phyloP scores from a whole-genome alignment of 2,113 vertebrate species.

The Melospiza georgiana region DNA sequence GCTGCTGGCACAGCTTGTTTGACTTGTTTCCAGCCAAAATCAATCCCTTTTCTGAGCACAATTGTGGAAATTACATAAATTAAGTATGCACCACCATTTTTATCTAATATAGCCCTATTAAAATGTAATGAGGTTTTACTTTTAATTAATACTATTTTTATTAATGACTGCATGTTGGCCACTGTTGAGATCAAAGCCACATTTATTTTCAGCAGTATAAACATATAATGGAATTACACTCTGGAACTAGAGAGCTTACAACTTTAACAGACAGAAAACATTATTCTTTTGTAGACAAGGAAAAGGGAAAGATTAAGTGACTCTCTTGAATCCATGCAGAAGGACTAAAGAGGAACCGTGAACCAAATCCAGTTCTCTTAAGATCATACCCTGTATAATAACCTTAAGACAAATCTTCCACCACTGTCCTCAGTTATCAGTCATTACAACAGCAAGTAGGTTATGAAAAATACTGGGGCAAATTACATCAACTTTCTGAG shows the following conservation, averaged over 20 bases:
- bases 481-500: not conserved
- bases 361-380: not conserved
- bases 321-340: not conserved
- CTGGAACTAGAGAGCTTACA: not conserved
- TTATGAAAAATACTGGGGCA: not conserved
- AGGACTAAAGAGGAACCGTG: not conserved
- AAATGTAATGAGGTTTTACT: not conserved
- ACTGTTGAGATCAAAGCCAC: not conserved
- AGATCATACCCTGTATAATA: not conserved
- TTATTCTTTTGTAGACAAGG: not conserved
- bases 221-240: not conserved
- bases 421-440: not conserved
- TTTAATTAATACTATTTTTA: constrained; percentile 19
- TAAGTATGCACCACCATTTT: not conserved
- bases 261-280: not conserved
- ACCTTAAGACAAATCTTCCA: not conserved
- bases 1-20: constrained; percentile 3
- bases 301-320: not conserved
- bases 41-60: not conserved
- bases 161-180: not conserved
- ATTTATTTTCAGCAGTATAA: not conserved
- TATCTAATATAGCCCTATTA: not conserved
- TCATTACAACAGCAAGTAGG: not conserved
- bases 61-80: not conserved
- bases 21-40: constrained; percentile 24